These are phyloP conservation scores for Eupithecia subfuscata DNA, from an alignment of 2,888 invertebrate species.

Conservation along the genomic window DNA sequence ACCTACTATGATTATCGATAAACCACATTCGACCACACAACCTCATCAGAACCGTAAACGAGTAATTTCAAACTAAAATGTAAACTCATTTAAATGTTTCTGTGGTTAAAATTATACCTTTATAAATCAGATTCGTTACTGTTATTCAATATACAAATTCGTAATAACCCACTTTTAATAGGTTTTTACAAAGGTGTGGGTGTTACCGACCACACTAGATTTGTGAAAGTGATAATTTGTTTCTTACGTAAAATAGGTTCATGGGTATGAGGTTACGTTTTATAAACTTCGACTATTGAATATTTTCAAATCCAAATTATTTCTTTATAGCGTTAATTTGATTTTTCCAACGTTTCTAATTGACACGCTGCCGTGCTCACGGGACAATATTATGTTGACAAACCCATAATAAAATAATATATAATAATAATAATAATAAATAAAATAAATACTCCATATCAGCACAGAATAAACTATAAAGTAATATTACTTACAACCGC, in stretches of 20 bases:
- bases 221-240: background rate
- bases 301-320: no score
- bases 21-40: background rate
- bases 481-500: background rate
- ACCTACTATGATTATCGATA: background rate
- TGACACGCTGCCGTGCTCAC: background rate
- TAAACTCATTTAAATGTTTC: background rate
- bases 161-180: background rate
- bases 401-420: no score
- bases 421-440: background rate
- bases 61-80: background rate
- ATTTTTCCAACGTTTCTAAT: background rate
- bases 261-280: background rate
- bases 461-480: no score
- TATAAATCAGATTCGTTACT: background rate
- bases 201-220: background rate
- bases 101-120: background rate
- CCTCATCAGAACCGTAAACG: background rate
- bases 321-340: background rate
- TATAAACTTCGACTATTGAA: background rate
- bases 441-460: no score
- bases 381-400: background rate
- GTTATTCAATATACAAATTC: background rate
- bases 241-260: background rate
- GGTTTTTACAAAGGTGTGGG: background rate